phyloP scores from a whole-genome alignment of 2,113 vertebrate genomes.

The Rhea pennata region DNA sequence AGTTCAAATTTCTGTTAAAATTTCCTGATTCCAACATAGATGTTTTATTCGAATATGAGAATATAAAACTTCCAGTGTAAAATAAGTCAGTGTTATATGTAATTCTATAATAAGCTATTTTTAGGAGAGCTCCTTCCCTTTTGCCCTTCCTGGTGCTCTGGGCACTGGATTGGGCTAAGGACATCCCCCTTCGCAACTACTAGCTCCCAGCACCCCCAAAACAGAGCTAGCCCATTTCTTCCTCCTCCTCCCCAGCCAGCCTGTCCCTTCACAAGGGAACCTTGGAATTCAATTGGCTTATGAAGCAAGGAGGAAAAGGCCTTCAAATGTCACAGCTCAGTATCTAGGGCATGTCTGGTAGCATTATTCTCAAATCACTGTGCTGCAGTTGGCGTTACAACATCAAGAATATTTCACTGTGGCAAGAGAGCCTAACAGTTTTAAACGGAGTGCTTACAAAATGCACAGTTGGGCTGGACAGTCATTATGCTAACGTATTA shows the following conservation, averaged over 20 bases:
- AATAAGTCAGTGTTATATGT: background rate
- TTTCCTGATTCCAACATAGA: background rate
- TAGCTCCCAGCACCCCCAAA: background rate
- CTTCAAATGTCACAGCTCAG: background rate
- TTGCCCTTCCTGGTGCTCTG: background rate
- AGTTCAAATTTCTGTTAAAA: background rate
- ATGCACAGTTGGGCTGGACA: background rate
- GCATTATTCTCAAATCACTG: conserved; percentile 23
- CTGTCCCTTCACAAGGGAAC: background rate
- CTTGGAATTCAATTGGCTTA: background rate
- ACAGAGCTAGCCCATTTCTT: background rate
- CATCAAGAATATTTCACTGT: background rate
- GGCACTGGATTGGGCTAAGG: background rate
- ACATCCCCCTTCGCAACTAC: background rate
- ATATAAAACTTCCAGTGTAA: background rate
- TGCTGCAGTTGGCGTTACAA: background rate
- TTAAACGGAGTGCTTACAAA: background rate
- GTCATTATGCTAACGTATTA: background rate
- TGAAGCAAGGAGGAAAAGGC: background rate
- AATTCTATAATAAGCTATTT: background rate
- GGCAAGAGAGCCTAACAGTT: background rate
- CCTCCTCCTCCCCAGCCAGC: background rate
- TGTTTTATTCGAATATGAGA: background rate
- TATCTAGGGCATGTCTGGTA: conserved; percentile 21
- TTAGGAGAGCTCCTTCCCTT: background rate